Percentiles rank a stretch among this genome's conserved stretches.
Conservation (phyloP, 1,140 invertebrate species). For the Nasonia longicornis region DNA sequence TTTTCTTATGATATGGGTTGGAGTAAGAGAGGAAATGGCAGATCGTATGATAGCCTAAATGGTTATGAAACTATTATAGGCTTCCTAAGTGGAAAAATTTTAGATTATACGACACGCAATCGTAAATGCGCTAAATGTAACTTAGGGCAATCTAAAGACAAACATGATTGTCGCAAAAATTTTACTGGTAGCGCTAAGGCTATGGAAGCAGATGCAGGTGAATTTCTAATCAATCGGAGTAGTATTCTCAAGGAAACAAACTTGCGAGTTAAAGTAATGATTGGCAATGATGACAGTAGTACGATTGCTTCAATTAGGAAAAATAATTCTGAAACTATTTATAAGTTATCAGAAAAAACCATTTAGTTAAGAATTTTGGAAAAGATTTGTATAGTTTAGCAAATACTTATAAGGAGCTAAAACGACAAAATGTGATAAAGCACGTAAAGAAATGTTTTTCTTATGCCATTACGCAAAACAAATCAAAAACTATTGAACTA, state of each 20-base stretch:
- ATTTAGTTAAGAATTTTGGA: conserved; percentile 23
- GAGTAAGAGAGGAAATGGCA: conserved; percentile 44
- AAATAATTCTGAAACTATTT: neutral
- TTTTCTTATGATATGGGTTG: conserved; percentile 46
- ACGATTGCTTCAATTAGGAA: conserved; percentile 7
- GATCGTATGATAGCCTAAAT: conserved; percentile 45
- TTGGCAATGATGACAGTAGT: conserved; percentile 14
- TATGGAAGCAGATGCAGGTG: conserved; percentile 26
- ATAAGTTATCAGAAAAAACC: conserved; percentile 36
- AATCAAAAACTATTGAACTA: neutral
- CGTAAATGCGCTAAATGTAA: conserved; percentile 35
- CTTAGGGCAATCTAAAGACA: conserved; percentile 22
- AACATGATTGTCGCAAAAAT: conserved; percentile 39
- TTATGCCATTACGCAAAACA: conserved; percentile 31
- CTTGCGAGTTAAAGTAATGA: neutral
- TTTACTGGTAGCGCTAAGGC: conserved; percentile 33
- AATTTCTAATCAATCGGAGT: conserved; percentile 20
- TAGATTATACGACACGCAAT: conserved; percentile 15
- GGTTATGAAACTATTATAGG: conserved; percentile 35
- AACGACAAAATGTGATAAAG: conserved; percentile 19
- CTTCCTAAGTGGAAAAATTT: neutral
- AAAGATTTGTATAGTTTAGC: conserved; percentile 27
- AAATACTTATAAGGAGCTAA: conserved; percentile 12
- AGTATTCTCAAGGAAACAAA: conserved; percentile 7
- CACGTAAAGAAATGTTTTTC: conserved; percentile 40